A percentile compares a stretch with the other conserved stretches of the same genome.
Evolutionary conservation across 1,140 invertebrate species (phyloP).

Genomic region (Zaprionus nigranus): DNA sequence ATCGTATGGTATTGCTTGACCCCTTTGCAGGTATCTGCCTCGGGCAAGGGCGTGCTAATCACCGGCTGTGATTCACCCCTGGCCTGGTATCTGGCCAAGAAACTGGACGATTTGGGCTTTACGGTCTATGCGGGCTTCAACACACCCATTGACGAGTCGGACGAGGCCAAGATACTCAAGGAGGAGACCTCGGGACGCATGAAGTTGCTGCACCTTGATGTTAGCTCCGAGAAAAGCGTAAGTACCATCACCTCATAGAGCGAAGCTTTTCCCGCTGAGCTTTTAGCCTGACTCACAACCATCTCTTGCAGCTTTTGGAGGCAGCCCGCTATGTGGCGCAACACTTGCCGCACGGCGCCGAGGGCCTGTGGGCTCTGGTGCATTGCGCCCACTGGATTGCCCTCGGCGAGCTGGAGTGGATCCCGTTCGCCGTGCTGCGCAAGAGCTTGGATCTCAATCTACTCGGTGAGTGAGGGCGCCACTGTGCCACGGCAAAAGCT

Average conservation of each 20-base stretch:
- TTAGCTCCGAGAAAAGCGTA: constrained; percentile 89
- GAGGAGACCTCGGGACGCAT: constrained; percentile 90
- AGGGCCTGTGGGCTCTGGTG: constrained; percentile 94
- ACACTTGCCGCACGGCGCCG: constrained; percentile 90
- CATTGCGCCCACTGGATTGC: constrained; percentile 95
- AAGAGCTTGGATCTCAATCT: constrained; percentile 91
- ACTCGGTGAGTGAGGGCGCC: constrained; percentile 85
- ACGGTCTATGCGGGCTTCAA: constrained; percentile 92
- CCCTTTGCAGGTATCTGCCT: constrained; percentile 88
- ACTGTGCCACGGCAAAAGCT: not conserved
- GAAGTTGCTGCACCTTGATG: constrained; percentile 90
- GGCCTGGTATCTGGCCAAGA: constrained; percentile 90
- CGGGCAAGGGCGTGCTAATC: constrained; percentile 92
- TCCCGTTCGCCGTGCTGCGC: constrained; percentile 90
- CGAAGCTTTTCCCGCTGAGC: constrained; percentile 38
- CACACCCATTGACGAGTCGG: constrained; percentile 87
- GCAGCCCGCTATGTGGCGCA: constrained; percentile 90
- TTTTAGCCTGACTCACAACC: constrained; percentile 28
- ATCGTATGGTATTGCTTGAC: not conserved
- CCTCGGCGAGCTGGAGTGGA: constrained; percentile 95
- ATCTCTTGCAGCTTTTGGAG: constrained; percentile 87
- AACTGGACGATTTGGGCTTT: constrained; percentile 92
- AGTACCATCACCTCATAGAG: constrained; percentile 24
- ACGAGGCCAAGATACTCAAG: constrained; percentile 89
- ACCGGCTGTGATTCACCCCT: constrained; percentile 94